Conservation (phyloP, 2,888 invertebrate genomes). For the Elysia crispata region DNA sequence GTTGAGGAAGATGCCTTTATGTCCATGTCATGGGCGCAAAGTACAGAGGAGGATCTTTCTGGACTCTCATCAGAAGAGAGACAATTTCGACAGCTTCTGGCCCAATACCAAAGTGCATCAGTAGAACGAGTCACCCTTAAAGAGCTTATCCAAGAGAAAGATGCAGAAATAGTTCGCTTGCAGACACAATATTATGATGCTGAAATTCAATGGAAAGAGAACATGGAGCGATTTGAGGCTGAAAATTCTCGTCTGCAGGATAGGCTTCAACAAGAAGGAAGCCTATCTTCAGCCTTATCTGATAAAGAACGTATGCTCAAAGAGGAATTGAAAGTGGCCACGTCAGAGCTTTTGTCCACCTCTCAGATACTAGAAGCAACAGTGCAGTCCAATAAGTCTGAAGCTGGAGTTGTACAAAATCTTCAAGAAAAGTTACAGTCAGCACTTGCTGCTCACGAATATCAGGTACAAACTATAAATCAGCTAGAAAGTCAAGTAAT, state of each 20-base stretch:
- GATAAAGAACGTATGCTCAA: slow-evolving; percentile 41
- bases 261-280: slow-evolving; percentile 43
- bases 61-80: slow-evolving; percentile 17
- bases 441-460: neutral
- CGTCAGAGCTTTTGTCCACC: slow-evolving; percentile 39
- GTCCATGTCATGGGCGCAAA: slow-evolving; percentile 39
- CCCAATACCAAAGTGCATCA: slow-evolving; percentile 49
- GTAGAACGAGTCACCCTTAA: slow-evolving; percentile 53
- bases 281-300: slow-evolving; percentile 33
- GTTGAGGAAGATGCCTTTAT: slow-evolving; percentile 39
- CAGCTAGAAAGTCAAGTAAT: neutral
- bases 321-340: slow-evolving; percentile 43
- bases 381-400: slow-evolving; percentile 17
- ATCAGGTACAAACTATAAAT: neutral
- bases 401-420: slow-evolving; percentile 23
- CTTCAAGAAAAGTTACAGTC: slow-evolving; percentile 10
- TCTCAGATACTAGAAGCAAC: slow-evolving; percentile 46
- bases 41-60: slow-evolving; percentile 29
- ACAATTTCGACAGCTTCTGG: slow-evolving; percentile 44
- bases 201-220: slow-evolving; percentile 53
- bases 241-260: slow-evolving; percentile 43
- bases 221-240: slow-evolving; percentile 48
- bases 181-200: slow-evolving; percentile 53
- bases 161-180: slow-evolving; percentile 53
- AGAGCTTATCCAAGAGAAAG: slow-evolving; percentile 52